Conservation (phyloP, 2,888 invertebrate species). For the Matsumyia berberina region DNA sequence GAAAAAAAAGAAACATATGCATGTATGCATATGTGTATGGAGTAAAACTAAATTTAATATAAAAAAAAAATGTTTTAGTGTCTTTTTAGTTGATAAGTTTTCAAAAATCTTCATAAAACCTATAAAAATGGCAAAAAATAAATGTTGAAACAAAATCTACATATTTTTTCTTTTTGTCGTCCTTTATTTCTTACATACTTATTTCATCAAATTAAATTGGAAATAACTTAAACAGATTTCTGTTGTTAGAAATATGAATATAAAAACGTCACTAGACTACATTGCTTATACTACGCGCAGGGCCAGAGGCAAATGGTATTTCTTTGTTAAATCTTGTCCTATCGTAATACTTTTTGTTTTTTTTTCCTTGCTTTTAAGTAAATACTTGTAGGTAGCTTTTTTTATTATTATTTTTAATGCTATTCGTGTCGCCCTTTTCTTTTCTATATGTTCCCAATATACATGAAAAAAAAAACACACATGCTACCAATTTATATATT, state of each 20-base stretch:
- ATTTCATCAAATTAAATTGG: slow-evolving; percentile 12
- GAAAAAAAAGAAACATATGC: slow-evolving; percentile 19
- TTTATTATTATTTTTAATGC: slow-evolving; percentile 29
- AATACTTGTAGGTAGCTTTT: background rate
- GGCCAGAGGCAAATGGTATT: slow-evolving; percentile 64
- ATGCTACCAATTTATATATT: slow-evolving; percentile 4
- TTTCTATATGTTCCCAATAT: slow-evolving; percentile 38
- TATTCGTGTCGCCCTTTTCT: slow-evolving; percentile 32
- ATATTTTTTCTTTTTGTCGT: slow-evolving; percentile 22
- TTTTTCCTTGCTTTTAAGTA: background rate
- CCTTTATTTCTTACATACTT: background rate
- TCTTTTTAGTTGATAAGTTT: slow-evolving; percentile 78
- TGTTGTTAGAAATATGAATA: slow-evolving; percentile 6
- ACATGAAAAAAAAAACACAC: background rate
- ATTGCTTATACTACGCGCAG: slow-evolving; percentile 41
- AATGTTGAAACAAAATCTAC: slow-evolving; percentile 58
- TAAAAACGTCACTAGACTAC: background rate
- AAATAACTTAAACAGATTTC: slow-evolving; percentile 14
- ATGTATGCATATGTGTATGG: slow-evolving; percentile 38
- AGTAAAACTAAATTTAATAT: slow-evolving; percentile 65
- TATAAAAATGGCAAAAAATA: slow-evolving; percentile 53
- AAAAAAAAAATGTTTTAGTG: slow-evolving; percentile 77
- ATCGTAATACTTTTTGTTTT: background rate
- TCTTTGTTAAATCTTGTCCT: slow-evolving; percentile 44
- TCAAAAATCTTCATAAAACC: slow-evolving; percentile 58